Evolutionary conservation across 53 echinoderm and acorn worm species (phyloP).

Genomic region (Arbacia lixula): DNA sequence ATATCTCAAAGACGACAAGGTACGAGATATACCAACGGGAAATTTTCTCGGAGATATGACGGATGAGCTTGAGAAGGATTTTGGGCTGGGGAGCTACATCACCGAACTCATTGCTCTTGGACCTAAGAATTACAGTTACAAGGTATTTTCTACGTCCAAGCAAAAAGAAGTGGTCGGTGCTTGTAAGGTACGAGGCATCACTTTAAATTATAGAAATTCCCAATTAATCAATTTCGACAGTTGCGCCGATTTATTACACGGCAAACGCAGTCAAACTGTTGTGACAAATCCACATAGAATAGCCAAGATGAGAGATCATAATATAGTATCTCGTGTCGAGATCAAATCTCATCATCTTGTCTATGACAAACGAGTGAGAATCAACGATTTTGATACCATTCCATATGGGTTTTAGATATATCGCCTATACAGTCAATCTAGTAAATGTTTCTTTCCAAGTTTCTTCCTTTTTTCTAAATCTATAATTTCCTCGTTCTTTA

Average conservation of each 20-base stretch:
- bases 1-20: slow-evolving; percentile 1
- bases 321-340: neutral
- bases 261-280: neutral
- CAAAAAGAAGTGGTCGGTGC: neutral
- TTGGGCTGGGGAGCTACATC: slow-evolving; percentile 53
- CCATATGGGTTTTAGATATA: neutral
- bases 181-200: slow-evolving; percentile 56
- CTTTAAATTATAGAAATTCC: neutral
- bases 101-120: slow-evolving; percentile 26
- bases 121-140: slow-evolving; percentile 60
- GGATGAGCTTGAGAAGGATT: slow-evolving; percentile 40
- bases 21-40: slow-evolving; percentile 29
- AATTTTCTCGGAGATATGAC: slow-evolving; percentile 65
- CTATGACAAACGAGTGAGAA: slow-evolving; percentile 49
- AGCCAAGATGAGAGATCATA: neutral
- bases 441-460: neutral
- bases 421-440: neutral
- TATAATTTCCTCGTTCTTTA: neutral
- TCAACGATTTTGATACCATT: neutral
- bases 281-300: slow-evolving; percentile 20
- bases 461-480: neutral
- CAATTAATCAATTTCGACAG: slow-evolving; percentile 46
- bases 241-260: slow-evolving; percentile 6
- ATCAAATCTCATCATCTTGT: slow-evolving; percentile 30
- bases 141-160: slow-evolving; percentile 33